These are phyloP conservation scores for Hydropsyche tenuis DNA, from an alignment of 1,140 invertebrate species.

Conservation along the genomic window DNA sequence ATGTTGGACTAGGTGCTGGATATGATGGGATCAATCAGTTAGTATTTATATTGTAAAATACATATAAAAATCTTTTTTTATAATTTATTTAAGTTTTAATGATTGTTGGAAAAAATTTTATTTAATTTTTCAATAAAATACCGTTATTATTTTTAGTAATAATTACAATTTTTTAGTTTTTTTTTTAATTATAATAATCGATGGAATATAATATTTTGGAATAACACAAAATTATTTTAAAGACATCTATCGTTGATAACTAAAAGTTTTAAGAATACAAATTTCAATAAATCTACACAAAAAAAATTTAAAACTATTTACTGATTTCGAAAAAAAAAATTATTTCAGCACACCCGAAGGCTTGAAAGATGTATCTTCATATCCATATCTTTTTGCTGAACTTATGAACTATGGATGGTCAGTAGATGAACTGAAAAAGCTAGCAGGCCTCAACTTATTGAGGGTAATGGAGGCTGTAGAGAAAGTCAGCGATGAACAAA, in stretches of 20 bases:
- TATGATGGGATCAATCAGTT: constrained; percentile 85
- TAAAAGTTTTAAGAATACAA: background rate
- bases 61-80: background rate
- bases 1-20: constrained; percentile 80
- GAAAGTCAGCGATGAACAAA: constrained; percentile 65
- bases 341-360: constrained; percentile 78
- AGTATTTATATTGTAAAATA: constrained; percentile 54
- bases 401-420: constrained; percentile 83
- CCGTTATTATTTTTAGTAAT: too few species aligned
- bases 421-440: constrained; percentile 82
- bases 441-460: constrained; percentile 86
- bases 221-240: background rate
- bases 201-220: too few species aligned
- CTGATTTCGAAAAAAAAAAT: too few species aligned
- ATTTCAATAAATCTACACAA: background rate
- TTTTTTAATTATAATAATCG: too few species aligned
- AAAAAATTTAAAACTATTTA: too few species aligned
- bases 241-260: too few species aligned
- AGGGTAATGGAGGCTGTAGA: constrained; percentile 76
- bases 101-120: too few species aligned
- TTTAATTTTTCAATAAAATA: too few species aligned
- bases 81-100: too few species aligned
- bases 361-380: constrained; percentile 89
- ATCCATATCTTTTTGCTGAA: constrained; percentile 85
- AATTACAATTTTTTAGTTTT: too few species aligned